Evolutionary conservation across 2,113 vertebrate species (phyloP).

Genomic region (Pipa parva): DNA sequence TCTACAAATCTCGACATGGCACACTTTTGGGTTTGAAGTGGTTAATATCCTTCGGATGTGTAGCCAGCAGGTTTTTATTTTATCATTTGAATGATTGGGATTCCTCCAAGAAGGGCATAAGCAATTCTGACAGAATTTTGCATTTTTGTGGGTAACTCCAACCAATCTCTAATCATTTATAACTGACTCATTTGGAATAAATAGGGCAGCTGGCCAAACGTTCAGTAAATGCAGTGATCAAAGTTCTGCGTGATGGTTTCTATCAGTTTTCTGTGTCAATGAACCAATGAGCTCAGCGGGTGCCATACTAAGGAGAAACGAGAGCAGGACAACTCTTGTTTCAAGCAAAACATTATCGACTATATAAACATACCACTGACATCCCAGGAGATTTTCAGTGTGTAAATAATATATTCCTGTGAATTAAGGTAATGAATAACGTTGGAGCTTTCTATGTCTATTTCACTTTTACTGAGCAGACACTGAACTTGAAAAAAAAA

Average conservation of each 20-base stretch:
- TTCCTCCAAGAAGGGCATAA: slow-evolving; percentile 29
- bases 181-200: slow-evolving; percentile 57
- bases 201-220: slow-evolving; percentile 59
- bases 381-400: slow-evolving; percentile 45
- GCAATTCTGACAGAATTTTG: slow-evolving; percentile 11
- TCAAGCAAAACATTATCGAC: slow-evolving; percentile 57
- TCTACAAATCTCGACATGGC: no score
- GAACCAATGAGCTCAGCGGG: slow-evolving; percentile 54
- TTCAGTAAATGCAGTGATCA: slow-evolving; percentile 56
- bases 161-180: slow-evolving; percentile 47
- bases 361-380: slow-evolving; percentile 57
- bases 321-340: slow-evolving; percentile 60
- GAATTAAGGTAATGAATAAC: background rate
- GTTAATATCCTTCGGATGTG: no score
- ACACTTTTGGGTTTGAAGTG: no score
- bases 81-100: slow-evolving; percentile 28
- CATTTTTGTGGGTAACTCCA: slow-evolving; percentile 42
- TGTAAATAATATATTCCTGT: slow-evolving; percentile 22
- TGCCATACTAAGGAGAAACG: slow-evolving; percentile 56
- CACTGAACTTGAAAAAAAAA: no score
- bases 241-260: slow-evolving; percentile 65
- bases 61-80: background rate
- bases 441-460: no score
- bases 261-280: slow-evolving; percentile 52
- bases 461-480: no score